Evolutionary conservation across 2,888 invertebrate genomes (phyloP).

Genomic region (Ophion obscuratus): DNA sequence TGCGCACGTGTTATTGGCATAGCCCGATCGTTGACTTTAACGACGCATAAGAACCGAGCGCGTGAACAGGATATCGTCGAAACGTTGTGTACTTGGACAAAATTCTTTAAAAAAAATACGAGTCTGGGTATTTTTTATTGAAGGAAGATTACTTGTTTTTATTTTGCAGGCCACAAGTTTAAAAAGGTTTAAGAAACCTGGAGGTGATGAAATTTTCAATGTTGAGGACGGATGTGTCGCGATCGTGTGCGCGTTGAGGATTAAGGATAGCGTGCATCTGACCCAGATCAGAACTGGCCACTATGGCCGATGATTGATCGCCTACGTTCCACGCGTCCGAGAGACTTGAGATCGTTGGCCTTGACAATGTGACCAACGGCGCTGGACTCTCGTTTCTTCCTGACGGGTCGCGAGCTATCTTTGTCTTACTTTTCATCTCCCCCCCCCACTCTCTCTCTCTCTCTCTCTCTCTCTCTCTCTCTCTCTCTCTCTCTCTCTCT

Average conservation of each 20-base stretch:
- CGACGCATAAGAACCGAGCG: background rate
- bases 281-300: slow-evolving; percentile 65
- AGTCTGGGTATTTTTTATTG: background rate
- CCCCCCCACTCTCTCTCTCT: slow-evolving; percentile 63
- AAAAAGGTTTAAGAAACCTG: background rate
- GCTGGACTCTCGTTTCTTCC: slow-evolving; percentile 59
- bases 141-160: background rate
- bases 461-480: slow-evolving; percentile 69
- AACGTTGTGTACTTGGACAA: background rate
- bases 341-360: slow-evolving; percentile 72
- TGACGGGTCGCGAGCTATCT: slow-evolving; percentile 30
- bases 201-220: background rate
- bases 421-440: slow-evolving; percentile 29
- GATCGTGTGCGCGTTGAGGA: background rate
- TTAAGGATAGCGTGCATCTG: slow-evolving; percentile 37
- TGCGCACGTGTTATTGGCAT: background rate
- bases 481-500: slow-evolving; percentile 65
- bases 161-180: background rate
- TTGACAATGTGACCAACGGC: slow-evolving; percentile 79
- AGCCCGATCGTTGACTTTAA: background rate
- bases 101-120: background rate
- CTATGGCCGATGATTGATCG: slow-evolving; percentile 65
- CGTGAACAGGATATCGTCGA: background rate
- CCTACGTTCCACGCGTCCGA: slow-evolving; percentile 56
- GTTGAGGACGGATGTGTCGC: background rate